phyloP scores from a whole-genome alignment of 2,113 vertebrate genomes.

The Hiodon tergisus region DNA sequence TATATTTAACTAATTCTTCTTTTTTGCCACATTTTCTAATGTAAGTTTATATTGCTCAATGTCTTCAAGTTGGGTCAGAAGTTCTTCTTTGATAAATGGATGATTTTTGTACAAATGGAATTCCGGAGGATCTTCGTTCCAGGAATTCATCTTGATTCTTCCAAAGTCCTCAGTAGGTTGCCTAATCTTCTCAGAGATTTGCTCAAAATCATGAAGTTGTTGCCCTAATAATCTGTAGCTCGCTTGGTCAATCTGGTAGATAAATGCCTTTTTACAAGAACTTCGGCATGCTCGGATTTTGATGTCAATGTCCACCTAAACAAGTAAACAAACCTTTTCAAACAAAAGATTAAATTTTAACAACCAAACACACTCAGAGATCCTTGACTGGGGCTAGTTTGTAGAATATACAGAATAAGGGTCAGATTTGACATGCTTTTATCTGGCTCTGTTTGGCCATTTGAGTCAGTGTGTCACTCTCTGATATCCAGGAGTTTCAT shows the following conservation, averaged over 20 bases:
- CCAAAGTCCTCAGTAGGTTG: conserved; percentile 17
- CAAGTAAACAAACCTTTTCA: conserved; percentile 22
- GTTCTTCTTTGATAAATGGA: conserved; percentile 31
- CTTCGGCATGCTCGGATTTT: conserved; percentile 58
- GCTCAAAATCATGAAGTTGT: conserved; percentile 20
- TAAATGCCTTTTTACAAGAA: conserved; percentile 44
- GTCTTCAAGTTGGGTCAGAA: conserved; percentile 56
- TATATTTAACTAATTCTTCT: not conserved
- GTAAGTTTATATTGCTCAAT: conserved; percentile 43
- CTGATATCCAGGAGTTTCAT: too few relatives aligned
- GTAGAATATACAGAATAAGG: not conserved
- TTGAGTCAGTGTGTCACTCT: too few relatives aligned
- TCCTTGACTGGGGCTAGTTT: conserved; percentile 13
- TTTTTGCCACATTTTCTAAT: conserved; percentile 32
- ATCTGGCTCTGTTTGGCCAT: too few relatives aligned
- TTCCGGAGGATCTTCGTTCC: fast-evolving
- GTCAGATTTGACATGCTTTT: not conserved
- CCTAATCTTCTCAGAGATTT: not conserved
- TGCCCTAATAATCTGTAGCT: conserved; percentile 24
- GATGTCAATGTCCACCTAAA: conserved; percentile 63
- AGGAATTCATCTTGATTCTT: conserved; percentile 31
- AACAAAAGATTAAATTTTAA: conserved; percentile 28
- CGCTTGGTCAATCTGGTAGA: conserved; percentile 33
- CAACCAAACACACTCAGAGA: conserved; percentile 23
- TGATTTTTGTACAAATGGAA: conserved; percentile 35